phyloP scores from a whole-genome alignment of 2,113 vertebrate genomes.

The Clarias magur region DNA sequence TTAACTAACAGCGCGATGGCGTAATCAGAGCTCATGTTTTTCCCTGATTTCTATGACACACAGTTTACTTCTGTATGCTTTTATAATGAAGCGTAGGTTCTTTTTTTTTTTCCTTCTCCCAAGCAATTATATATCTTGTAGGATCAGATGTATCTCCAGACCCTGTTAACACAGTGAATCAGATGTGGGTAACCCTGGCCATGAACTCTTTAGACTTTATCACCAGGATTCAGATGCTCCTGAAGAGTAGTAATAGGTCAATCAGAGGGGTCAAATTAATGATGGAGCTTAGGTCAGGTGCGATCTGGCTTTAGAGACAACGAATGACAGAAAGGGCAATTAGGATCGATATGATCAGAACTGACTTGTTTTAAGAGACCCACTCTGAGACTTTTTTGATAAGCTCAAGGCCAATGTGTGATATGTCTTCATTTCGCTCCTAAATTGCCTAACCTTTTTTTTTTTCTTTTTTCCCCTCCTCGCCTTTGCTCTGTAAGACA shows the following conservation, averaged over 20 bases:
- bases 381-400: background rate
- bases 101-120: background rate
- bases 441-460: slow-evolving; percentile 17
- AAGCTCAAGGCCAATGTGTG: background rate
- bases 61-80: slow-evolving; percentile 28
- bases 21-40: slow-evolving; percentile 24
- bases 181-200: background rate
- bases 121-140: background rate
- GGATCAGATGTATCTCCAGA: background rate
- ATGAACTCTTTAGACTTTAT: background rate
- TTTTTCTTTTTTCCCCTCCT: background rate
- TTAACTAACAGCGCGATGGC: slow-evolving; percentile 40
- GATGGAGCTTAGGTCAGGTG: background rate
- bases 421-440: slow-evolving; percentile 14
- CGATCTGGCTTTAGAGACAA: background rate
- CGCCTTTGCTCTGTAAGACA: background rate
- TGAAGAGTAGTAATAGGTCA: background rate
- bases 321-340: background rate
- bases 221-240: background rate
- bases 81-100: slow-evolving; percentile 13
- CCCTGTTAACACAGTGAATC: background rate
- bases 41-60: slow-evolving; percentile 17
- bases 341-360: background rate
- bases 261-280: background rate
- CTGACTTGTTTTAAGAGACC: background rate